Conservation (phyloP, 2,888 invertebrate genomes). For the Anagyrus pseudococci region DNA sequence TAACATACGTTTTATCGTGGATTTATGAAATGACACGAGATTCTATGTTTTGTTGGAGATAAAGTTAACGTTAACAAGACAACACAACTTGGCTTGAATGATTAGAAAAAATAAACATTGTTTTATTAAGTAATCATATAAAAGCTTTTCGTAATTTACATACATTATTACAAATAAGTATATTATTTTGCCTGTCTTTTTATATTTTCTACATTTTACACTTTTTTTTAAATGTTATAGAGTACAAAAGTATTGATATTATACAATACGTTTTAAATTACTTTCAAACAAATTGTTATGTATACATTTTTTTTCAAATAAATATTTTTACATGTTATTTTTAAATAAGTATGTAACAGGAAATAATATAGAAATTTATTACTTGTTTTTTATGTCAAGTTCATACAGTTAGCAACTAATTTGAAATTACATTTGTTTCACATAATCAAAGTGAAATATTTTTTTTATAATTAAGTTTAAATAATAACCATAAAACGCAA, state of each 20-base stretch:
- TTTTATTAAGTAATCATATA: slow-evolving; percentile 39
- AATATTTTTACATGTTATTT: neutral
- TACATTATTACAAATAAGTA: slow-evolving; percentile 31
- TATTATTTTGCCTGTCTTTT: slow-evolving; percentile 18
- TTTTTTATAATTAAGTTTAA: too few species aligned
- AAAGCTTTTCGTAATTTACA: slow-evolving; percentile 46
- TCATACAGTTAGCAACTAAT: too few species aligned
- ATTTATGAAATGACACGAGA: too few species aligned
- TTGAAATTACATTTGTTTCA: too few species aligned
- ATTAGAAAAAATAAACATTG: slow-evolving; percentile 46
- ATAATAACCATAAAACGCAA: neutral
- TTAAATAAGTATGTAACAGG: too few species aligned
- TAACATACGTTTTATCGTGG: too few species aligned
- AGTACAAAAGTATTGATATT: slow-evolving; percentile 10
- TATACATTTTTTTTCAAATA: neutral
- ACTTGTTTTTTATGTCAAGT: too few species aligned
- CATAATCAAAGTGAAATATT: too few species aligned
- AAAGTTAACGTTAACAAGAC: too few species aligned
- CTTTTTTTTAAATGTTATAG: slow-evolving; percentile 3
- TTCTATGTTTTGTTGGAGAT: too few species aligned
- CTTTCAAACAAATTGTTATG: slow-evolving; percentile 2
- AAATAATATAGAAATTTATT: too few species aligned
- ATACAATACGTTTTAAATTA: slow-evolving; percentile 10
- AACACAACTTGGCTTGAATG: too few species aligned
- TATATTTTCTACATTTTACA: neutral